Evolutionary conservation across 2,797 vertebrate genomes (phyloP), one percentile per base, ranked within the genome.

Genomic region (Denticeps clupeoides): DNA sequence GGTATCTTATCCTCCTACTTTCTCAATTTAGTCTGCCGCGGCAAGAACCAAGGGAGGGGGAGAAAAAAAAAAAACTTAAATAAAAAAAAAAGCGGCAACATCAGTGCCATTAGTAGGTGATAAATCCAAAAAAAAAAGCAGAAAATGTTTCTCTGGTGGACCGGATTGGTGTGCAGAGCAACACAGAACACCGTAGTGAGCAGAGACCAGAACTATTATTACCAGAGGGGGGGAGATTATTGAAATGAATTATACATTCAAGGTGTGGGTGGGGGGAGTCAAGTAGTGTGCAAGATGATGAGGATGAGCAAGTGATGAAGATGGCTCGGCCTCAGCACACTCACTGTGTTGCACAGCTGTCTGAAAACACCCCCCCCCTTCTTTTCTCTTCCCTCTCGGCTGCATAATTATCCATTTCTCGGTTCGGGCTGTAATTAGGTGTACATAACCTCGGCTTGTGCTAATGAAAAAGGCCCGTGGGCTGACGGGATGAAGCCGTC

Each of bases 391-490:
- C 37, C 15, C 35, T 77, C 72, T 77, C 73, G 71, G 73, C 73
- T 77, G 82, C 85, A 85, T 86, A 84, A 84, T 84, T 83, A 84
- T 84, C 81, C 83, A 82, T 79, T 82, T 84, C 82, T 82, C 78
- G 73, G 84, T 84, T 83, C 82, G 77, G 78, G 78, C 48, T 74
- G 72, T 86, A 85, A 86, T 86, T 85, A 82, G 82, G 81, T 85
- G 82, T 84, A 85, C 82, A 85, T 84, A 86, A 86, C 82, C 82
- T 86, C 86, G 82, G 79, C 82, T 83, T 85, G 85, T 84, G 75
- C 8, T 37, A 37, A 37, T 37, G n/a, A 13, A 84, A 84, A 33
- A 77, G 81, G 80, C 80, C 83, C 71, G 79, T n/a, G 77, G 81
- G 82, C 80, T 79, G 71, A 71, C 66, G 35, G 74, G 79, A 84